Percentiles rank a stretch among this genome's conserved stretches.
phyloP scores from a whole-genome alignment of 1,140 invertebrate genomes.

The Leptinotarsa lineolata region DNA sequence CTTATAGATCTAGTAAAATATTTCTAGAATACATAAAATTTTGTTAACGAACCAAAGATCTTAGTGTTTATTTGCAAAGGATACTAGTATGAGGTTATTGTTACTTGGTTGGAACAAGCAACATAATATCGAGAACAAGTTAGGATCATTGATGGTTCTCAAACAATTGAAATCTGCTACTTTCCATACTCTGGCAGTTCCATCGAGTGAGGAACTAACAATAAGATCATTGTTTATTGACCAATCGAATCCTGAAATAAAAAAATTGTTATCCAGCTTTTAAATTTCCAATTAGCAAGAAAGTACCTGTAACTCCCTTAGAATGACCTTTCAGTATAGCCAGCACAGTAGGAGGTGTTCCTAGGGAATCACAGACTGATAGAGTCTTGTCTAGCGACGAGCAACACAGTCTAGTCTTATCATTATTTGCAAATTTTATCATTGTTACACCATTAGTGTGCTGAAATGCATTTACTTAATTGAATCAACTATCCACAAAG shows the following conservation, averaged over 20 bases:
- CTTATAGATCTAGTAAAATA: too few species aligned
- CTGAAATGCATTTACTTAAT: conserved; percentile 54
- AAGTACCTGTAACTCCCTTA: conserved; percentile 73
- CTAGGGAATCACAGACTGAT: conserved; percentile 80
- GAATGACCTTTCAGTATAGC: conserved; percentile 76
- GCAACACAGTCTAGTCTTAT: conserved; percentile 78
- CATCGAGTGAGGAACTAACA: conserved; percentile 77
- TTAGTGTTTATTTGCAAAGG: conserved; percentile 55
- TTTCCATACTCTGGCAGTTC: conserved; percentile 78
- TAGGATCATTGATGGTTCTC: conserved; percentile 67
- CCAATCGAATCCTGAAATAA: conserved; percentile 75
- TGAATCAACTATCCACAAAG: too few species aligned
- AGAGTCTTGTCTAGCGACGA: conserved; percentile 79
- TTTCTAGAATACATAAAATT: too few species aligned
- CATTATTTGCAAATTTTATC: conserved; percentile 88
- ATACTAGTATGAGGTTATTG: conserved; percentile 87
- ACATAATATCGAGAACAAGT: conserved; percentile 68
- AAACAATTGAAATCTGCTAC: conserved; percentile 64
- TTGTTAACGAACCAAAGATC: too few species aligned
- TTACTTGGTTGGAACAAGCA: conserved; percentile 85
- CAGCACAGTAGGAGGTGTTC: conserved; percentile 71
- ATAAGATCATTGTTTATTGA: conserved; percentile 85
- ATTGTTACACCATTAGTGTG: conserved; percentile 79
- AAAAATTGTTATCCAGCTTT: conserved; percentile 9
- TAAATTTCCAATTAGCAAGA: not conserved